These are phyloP conservation scores for Propsilocerus akamusi DNA, from an alignment of 1,140 invertebrate genomes.

Conservation along the genomic window DNA sequence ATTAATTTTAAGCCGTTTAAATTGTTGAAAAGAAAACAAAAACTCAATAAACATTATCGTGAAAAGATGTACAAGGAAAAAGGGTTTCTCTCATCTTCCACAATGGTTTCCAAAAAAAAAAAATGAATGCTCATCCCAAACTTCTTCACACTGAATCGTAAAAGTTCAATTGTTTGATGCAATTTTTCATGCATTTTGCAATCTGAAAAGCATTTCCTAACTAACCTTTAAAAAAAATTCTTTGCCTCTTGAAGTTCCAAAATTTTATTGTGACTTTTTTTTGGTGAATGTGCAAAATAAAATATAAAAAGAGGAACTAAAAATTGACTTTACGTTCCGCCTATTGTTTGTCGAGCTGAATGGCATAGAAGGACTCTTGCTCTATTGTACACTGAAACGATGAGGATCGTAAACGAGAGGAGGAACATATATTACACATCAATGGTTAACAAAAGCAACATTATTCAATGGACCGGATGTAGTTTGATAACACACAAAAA, in stretches of 20 bases:
- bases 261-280: too few species aligned
- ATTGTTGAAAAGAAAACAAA: background rate
- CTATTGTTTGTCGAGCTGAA: background rate
- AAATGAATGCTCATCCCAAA: too few species aligned
- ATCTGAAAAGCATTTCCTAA: too few species aligned
- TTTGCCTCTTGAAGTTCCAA: too few species aligned
- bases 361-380: background rate
- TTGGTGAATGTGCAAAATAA: too few species aligned
- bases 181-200: too few species aligned
- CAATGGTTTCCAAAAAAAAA: background rate
- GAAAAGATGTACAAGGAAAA: conserved; percentile 2
- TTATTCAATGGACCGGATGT: conserved; percentile 1
- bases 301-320: background rate
- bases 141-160: too few species aligned
- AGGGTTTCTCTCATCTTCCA: background rate
- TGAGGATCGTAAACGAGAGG: background rate
- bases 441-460: background rate
- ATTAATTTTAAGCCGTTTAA: background rate
- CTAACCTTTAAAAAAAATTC: too few species aligned
- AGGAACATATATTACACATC: background rate
- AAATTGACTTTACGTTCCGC: background rate
- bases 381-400: background rate
- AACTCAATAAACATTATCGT: background rate
- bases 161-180: too few species aligned
- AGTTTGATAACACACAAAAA: too few species aligned